Base-by-base conservation (phyloP, 2,113 vertebrate species). In the Ardeotis arabs region DNA sequence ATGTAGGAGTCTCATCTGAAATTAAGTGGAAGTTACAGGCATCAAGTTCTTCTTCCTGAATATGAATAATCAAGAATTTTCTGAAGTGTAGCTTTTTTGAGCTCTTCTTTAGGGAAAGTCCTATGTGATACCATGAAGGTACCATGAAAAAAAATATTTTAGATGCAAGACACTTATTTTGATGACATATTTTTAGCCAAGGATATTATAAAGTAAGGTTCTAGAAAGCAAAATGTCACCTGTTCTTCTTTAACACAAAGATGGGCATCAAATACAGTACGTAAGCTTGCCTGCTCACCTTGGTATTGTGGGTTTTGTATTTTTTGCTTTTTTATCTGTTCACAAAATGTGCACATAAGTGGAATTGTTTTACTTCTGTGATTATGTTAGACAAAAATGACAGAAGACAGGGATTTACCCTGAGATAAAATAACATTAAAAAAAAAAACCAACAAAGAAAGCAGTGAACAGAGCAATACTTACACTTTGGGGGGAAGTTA, bases 11-110 rank as follows among this genome's bases (percentile, higher is more conserved):
- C 86, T 78, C 87, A 89, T 84, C 89, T 77, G 96, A 96, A 96
- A 97, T 93, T 75, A 68, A 96, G 90, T 79, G 88, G 92, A 94
- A 96, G 73, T 94, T 59, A 93, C 89, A 95, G 91, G 86, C 88
- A 95, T 84, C 64, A 62, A 93, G 87, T 91, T 84, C 72, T 89
- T 79, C 79, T 77, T 90, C 58, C 31, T 37, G 3, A 95, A 94
- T 73, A 91, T 9, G 66, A 95, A 91, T 45, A 55, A 63, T 76
- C 69, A 69, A 96, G 79, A 80, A 84, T 95, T 95, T 95, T 90
- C 87, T 89, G 53, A 93, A 83, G 68, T 60, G 39, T 16, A 84
- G 73, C 27, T 89, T 67, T 91, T 86, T 44, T 72, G 62, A 92
- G 70, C 50, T 90, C 23, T 76, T 88, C 79, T 88, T 69, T 29